Evolutionary conservation across 2,113 vertebrate genomes (phyloP).

Genomic region (Cyprinodon tularosa): DNA sequence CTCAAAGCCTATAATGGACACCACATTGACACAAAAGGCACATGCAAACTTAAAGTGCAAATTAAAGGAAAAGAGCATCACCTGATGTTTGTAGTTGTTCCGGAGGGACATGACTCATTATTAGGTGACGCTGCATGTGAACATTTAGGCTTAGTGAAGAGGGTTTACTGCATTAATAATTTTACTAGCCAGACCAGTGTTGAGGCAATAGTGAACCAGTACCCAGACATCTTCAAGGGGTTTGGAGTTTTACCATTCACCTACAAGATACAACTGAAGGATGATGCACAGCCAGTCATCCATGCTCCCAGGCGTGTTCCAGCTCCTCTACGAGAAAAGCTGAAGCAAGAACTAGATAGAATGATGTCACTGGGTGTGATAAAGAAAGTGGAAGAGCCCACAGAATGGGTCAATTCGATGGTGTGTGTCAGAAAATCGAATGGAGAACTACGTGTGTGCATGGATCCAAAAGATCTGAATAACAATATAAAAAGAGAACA

Average conservation of each 20-base stretch:
- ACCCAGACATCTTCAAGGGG: not conserved
- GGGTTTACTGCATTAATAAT: not conserved
- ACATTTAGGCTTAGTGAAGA: not conserved
- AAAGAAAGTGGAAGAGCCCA: not conserved
- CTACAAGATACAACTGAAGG: not conserved
- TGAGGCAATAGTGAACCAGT: not conserved
- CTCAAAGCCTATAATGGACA: not conserved
- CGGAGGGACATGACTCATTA: not conserved
- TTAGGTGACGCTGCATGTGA: not conserved
- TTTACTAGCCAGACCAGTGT: too few species aligned
- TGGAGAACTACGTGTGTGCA: not conserved
- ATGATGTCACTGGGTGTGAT: not conserved
- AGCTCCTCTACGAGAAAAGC: not conserved
- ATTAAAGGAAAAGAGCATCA: not conserved
- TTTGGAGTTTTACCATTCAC: not conserved
- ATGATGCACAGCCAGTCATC: not conserved
- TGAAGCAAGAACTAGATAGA: not conserved
- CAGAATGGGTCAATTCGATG: not conserved
- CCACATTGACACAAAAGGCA: not conserved
- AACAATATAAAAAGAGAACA: not conserved
- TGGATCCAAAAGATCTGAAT: constrained; percentile 3
- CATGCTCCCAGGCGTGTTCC: not conserved
- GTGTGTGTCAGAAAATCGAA: not conserved
- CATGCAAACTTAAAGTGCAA: not conserved
- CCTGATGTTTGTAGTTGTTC: constrained; percentile 2